Conservation (phyloP, 2,797 vertebrate species). For the Notamacropus eugenii region DNA sequence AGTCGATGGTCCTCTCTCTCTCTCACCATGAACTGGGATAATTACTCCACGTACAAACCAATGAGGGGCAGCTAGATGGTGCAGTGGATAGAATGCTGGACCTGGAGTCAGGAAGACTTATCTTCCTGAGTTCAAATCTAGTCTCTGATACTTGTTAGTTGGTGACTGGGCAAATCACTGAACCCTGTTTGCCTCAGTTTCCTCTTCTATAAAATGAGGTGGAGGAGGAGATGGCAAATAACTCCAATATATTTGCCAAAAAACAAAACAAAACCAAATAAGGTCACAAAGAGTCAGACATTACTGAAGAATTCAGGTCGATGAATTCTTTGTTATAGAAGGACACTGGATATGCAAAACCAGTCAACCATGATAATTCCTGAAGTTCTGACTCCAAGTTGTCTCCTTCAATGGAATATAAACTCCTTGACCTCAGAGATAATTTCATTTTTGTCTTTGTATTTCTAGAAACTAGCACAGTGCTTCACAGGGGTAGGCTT, state of each 20-base stretch:
- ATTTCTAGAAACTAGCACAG: not conserved
- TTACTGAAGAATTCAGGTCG: not conserved
- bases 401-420: not conserved
- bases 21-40: not conserved
- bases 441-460: not conserved
- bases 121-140: not conserved
- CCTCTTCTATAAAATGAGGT: not conserved
- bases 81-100: not conserved
- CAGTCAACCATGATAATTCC: not conserved
- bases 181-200: not conserved
- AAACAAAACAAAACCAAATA: not conserved
- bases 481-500: not conserved
- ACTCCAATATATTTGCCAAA: not conserved
- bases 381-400: not conserved
- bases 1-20: not conserved
- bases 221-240: not conserved
- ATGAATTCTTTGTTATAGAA: not conserved
- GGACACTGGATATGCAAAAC: not conserved
- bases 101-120: not conserved
- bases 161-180: not conserved
- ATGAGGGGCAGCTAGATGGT: not conserved
- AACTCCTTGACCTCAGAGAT: not conserved
- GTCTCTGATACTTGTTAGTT: not conserved
- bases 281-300: not conserved
- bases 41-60: not conserved